Base-by-base conservation (phyloP, 2,113 vertebrate genomes). In the Dicrurus megarhynchus region DNA sequence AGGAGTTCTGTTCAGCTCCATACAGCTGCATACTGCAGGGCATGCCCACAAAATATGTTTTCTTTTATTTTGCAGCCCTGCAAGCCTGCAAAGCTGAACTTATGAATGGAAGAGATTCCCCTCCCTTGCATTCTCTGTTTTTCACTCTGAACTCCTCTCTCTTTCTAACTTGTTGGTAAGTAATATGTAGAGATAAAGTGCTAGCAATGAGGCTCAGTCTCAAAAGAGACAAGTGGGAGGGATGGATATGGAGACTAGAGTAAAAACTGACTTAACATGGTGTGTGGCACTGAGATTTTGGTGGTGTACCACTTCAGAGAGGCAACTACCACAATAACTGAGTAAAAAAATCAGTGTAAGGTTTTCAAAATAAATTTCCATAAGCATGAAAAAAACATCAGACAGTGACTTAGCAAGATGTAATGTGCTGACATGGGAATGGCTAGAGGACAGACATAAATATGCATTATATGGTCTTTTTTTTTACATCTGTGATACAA, bases 21-120 rank as follows among this genome's bases (percentile, higher is more conserved):
- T 93, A 90, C 94, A 98, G 94, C 95, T 97, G 95, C 18, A 30
- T 92, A 78, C 95, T 97, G 96, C 95, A 97, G 95, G 96, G 96
- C 95, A 95, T 97, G 73, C 74, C 94, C 96, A 95, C 94, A 97
- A 98, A 98, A 97, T 96, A 95, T 64, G 68, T 7, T 37, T 97
- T 95, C 97, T 86, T 96, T 97, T 97, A 93, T 95, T 97, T 98
- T 94, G 64, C 74, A 76, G 49, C 73, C 77, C 46, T 95, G 57
- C 81, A 93, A 64, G 87, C 37, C 86, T 97, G 87, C 74, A 96
- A 92, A 91, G 67, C 84, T 89, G 60, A 87, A 80, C 75, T 82
- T 93, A 60, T 90, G 53, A 93, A 94, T 49, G 57, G 87, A 85
- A 65, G 30, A 32, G 53, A 84, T 81, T 89, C 46, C 49, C n/a